Conservation (phyloP, 2,888 invertebrate genomes). For the Mimas tiliae region DNA sequence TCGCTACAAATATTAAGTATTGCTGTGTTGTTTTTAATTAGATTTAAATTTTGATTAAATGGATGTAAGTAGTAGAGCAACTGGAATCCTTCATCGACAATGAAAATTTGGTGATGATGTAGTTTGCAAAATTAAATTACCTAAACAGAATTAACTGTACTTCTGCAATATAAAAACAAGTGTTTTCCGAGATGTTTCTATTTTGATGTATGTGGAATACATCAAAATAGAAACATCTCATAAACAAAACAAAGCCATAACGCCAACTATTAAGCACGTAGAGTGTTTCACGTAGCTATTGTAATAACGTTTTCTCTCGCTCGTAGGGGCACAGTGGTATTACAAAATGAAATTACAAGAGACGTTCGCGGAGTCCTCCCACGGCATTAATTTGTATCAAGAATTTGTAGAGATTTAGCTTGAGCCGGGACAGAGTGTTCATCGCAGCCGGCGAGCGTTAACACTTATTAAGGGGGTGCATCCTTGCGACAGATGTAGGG, state of each 20-base stretch:
- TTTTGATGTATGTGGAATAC: background rate
- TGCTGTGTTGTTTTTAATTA: too few species aligned
- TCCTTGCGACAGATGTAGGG: conserved; percentile 84
- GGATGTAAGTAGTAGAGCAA: too few species aligned
- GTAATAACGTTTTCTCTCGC: conserved; percentile 52
- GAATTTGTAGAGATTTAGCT: conserved; percentile 84
- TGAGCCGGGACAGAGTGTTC: conserved; percentile 77
- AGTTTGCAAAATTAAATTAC: background rate
- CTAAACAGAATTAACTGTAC: background rate
- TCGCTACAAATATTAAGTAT: too few species aligned
- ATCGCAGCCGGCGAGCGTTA: conserved; percentile 83
- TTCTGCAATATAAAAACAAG: background rate
- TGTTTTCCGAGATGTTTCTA: background rate
- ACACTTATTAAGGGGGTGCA: conserved; percentile 85
- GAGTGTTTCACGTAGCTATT: conserved; percentile 45
- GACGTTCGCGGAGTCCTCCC: conserved; percentile 69
- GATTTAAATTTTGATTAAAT: too few species aligned
- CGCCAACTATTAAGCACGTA: conserved; percentile 44
- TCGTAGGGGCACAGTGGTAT: conserved; percentile 59
- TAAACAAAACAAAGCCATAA: conserved; percentile 42
- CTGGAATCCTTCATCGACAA: too few species aligned
- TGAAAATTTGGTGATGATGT: too few species aligned
- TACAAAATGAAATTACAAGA: conserved; percentile 79
- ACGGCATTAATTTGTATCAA: conserved; percentile 83
- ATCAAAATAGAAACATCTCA: conserved; percentile 8